A percentile compares a stretch with the other conserved stretches of the same genome.
Conservation (phyloP, 2,797 vertebrate species). For the Ammospiza maritima region DNA sequence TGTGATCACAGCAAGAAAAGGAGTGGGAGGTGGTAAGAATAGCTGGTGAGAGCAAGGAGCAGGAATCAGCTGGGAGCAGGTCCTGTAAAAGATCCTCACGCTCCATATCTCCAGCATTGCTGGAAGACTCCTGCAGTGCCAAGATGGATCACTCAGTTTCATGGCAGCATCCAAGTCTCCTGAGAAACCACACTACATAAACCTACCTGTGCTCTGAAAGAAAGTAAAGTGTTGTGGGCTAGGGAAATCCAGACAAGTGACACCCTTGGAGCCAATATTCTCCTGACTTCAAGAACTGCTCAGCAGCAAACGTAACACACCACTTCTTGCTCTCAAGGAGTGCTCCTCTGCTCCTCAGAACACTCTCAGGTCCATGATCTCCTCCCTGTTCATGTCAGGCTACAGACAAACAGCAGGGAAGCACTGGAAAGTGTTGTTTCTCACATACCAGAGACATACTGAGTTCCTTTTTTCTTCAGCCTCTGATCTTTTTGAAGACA, state of each 20-base stretch:
- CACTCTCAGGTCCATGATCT: neutral
- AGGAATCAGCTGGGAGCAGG: neutral
- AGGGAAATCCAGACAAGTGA: neutral
- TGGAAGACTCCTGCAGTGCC: neutral
- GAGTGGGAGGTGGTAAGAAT: neutral
- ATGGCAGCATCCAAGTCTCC: neutral
- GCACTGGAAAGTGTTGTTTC: neutral
- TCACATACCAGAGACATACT: neutral
- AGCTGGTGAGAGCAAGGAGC: neutral
- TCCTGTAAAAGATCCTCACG: neutral
- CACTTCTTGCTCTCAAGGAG: neutral
- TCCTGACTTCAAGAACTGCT: neutral
- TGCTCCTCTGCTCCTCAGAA: neutral
- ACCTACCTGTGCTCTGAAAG: neutral
- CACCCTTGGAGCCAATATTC: neutral
- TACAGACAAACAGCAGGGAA: neutral
- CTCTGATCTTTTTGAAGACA: neutral
- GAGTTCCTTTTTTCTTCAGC: neutral
- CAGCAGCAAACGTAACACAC: fast-evolving
- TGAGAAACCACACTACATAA: neutral
- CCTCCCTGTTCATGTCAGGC: neutral
- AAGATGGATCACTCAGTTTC: neutral
- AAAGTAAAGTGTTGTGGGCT: neutral
- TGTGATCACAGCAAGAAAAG: neutral
- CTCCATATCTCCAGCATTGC: neutral